phyloP scores from a whole-genome alignment of 37 sponge, comb jelly and placozoan genomes.

The Agelas oroides region DNA sequence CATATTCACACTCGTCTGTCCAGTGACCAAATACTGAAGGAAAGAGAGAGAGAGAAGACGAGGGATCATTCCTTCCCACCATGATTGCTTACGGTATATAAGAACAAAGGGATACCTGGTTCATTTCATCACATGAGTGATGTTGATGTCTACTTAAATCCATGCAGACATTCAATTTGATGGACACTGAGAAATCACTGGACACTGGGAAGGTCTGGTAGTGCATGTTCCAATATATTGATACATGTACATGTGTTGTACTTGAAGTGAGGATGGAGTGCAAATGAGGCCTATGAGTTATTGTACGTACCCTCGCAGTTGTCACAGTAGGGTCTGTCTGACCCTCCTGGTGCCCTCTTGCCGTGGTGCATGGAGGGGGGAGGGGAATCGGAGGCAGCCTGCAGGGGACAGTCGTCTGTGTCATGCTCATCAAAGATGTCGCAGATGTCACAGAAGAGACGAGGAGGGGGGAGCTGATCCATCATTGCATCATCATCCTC shows the following conservation, averaged over 20 bases:
- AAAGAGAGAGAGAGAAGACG: background rate
- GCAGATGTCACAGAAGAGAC: conserved; percentile 97
- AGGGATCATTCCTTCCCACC: too few species aligned
- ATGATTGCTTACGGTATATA: too few species aligned
- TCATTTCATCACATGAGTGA: too few species aligned
- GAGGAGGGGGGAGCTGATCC: conserved; percentile 68
- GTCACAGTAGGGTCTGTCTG: conserved; percentile 76
- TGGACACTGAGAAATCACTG: too few species aligned
- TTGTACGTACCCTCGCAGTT: conserved; percentile 65
- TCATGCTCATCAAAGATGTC: conserved; percentile 97
- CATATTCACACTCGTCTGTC: conserved; percentile 82
- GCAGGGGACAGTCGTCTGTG: conserved; percentile 94
- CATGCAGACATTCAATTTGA: too few species aligned
- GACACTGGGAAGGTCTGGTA: too few species aligned
- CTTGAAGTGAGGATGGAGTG: too few species aligned
- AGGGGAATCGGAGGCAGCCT: conserved; percentile 48
- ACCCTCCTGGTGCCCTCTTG: conserved; percentile 37
- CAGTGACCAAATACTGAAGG: conserved; percentile 75
- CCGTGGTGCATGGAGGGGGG: conserved; percentile 58
- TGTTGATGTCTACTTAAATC: too few species aligned
- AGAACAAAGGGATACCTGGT: too few species aligned
- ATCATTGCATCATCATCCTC: conserved; percentile 34
- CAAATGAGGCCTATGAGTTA: too few species aligned
- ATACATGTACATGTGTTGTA: too few species aligned
- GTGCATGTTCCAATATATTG: too few species aligned